Percentiles rank a stretch among this genome's conserved stretches.
Evolutionary conservation across 2,113 vertebrate species (phyloP).

Genomic region (Notarius quadriscutis): DNA sequence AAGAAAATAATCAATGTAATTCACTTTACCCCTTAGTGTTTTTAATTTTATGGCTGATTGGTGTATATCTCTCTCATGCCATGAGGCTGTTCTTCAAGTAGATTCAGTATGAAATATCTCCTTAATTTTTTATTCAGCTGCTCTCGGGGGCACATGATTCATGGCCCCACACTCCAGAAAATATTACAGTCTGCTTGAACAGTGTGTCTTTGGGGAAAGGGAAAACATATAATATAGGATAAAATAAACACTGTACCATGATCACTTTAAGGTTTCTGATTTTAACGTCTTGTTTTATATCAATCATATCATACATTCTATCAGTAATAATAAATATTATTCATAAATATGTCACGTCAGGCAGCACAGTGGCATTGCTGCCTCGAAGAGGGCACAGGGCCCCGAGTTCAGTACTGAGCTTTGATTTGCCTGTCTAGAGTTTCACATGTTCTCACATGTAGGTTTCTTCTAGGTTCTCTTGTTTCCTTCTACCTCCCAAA

Average conservation of each 20-base stretch:
- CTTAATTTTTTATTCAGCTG: slow-evolving; percentile 46
- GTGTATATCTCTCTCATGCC: background rate
- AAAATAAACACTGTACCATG: slow-evolving; percentile 1
- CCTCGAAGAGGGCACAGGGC: background rate
- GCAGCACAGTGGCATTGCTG: background rate
- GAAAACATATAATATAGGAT: slow-evolving; percentile 7
- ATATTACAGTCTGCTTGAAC: slow-evolving; percentile 12
- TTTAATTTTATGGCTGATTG: too few species aligned
- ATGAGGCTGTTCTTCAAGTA: background rate
- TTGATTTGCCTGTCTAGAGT: background rate
- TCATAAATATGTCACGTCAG: background rate
- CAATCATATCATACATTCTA: background rate
- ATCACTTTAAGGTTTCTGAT: background rate
- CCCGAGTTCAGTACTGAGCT: background rate
- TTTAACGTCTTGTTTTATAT: background rate
- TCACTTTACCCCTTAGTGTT: too few species aligned
- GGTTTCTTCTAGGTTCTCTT: background rate
- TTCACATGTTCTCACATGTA: background rate
- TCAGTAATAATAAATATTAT: background rate
- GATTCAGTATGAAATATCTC: slow-evolving; percentile 41
- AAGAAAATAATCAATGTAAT: too few species aligned
- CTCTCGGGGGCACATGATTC: slow-evolving; percentile 39
- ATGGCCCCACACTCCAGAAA: slow-evolving; percentile 32
- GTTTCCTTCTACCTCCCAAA: too few species aligned
- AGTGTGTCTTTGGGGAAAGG: slow-evolving; percentile 12